Evolutionary conservation across 2,797 vertebrate genomes (phyloP), one percentile per base, ranked within the genome.

Genomic region (Xenops minutus): DNA sequence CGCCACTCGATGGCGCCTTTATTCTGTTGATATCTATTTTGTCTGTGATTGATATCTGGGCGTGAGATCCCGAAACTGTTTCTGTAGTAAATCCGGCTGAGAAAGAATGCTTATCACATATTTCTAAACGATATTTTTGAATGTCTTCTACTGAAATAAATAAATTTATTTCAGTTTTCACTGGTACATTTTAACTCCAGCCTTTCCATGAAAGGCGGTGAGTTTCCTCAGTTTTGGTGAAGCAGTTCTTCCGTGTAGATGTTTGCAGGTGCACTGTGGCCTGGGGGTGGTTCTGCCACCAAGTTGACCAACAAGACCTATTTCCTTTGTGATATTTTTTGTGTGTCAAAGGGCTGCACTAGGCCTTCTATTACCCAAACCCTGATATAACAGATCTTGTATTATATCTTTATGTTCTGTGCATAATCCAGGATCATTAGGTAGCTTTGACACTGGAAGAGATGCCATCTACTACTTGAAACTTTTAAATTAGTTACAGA

Each of bases 1-100:
- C 24, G 12, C 89, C 98, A 93, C 97, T 92, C 97, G 97, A 96
- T 49, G 97, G 68, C 68, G 93, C 90, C 72, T 95, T 80, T 32
- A 92, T 69, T 34, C 97, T 96, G 93, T 58, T 51, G 2, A 49
- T 27, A 1, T 17, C 4, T 24, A 0, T 14, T 30, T 36, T 36
- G 16, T 41, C 10, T 8, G 13, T 14, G 12, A 3, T 5, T 7
- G 10, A 15, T 24, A 22, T 16, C 36, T 52, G 43, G 19, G 46
- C 27, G 41, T 37, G 48, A 84, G 78, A 69, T 30, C 19, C 37
- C 67, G 43, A 87, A 94, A 78, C 36, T 55, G 39, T 72, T 77
- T 85, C 88, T 86, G 37, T 15, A 63, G 46, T 51, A 46, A 89
- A 56, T 72, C 37, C 5, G 2, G 1, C 21, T 27, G 56, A 15